Evolutionary conservation across 2,113 vertebrate genomes (phyloP).

Genomic region (Nanorana parkeri): DNA sequence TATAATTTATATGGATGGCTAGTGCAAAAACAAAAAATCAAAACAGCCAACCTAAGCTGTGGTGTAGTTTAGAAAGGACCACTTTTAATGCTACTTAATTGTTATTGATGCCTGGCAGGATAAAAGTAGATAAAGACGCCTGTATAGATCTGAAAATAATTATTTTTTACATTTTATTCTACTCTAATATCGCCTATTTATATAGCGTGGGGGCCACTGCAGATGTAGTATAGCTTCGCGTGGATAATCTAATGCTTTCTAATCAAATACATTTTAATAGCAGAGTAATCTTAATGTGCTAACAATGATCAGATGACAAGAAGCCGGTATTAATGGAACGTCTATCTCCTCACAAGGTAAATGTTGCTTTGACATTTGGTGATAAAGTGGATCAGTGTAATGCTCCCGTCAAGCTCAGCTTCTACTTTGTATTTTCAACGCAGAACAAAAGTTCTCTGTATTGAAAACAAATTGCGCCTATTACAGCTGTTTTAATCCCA

Average conservation of each 20-base stretch:
- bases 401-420: slow-evolving; percentile 30
- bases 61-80: no score
- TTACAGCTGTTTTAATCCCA: slow-evolving; percentile 66
- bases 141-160: not conserved
- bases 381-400: slow-evolving; percentile 43
- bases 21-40: not conserved
- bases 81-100: no score
- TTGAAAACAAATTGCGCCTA: slow-evolving; percentile 62
- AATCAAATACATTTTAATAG: slow-evolving; percentile 53
- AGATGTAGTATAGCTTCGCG: not conserved
- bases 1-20: not conserved
- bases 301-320: slow-evolving; percentile 34
- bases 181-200: slow-evolving; percentile 58
- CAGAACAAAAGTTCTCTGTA: slow-evolving; percentile 50
- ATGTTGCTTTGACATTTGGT: slow-evolving; percentile 48
- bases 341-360: slow-evolving; percentile 43
- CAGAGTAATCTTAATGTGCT: slow-evolving; percentile 44
- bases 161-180: no score
- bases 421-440: slow-evolving; percentile 31
- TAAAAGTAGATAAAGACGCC: not conserved
- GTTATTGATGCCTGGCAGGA: not conserved
- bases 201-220: not conserved
- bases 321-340: slow-evolving; percentile 31
- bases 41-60: no score
- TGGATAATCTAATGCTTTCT: slow-evolving; percentile 27